These are phyloP conservation scores for Malurus alboscapulatus DNA, from an alignment of 2,113 vertebrate genomes.

Conservation along the genomic window DNA sequence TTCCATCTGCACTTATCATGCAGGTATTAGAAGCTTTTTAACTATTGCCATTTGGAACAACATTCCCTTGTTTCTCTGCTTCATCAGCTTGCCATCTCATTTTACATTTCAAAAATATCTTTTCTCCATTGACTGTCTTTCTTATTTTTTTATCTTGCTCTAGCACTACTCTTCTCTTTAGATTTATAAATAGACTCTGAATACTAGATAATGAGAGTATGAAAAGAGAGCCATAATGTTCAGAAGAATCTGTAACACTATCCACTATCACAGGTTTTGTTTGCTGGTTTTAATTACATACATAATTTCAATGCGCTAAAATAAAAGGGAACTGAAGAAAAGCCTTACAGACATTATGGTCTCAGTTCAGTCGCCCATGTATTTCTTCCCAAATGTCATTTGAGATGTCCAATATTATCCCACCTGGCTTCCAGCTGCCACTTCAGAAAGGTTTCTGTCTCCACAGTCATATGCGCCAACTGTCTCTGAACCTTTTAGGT, in stretches of 20 bases:
- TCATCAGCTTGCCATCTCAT: neutral
- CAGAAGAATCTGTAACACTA: neutral
- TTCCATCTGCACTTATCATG: neutral
- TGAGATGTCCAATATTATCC: neutral
- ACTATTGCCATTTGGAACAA: neutral
- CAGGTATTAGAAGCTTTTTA: neutral
- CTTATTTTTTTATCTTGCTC: neutral
- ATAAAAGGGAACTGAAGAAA: neutral
- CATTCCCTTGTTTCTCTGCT: neutral
- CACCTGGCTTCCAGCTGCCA: neutral
- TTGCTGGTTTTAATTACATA: neutral
- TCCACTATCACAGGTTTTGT: neutral
- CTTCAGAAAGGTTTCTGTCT: neutral
- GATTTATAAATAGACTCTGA: neutral
- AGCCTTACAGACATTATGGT: neutral
- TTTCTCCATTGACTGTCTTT: neutral
- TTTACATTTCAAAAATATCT: neutral
- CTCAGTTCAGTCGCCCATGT: neutral
- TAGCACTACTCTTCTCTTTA: neutral
- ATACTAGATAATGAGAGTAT: neutral
- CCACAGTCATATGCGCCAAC: neutral
- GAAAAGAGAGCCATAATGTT: neutral
- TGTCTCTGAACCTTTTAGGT: neutral
- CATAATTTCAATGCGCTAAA: neutral
- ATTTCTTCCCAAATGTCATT: neutral